Evolutionary conservation across 2,113 vertebrate species (phyloP), one percentile per base, ranked within the genome.

Genomic region (Microcebus tavaratra): DNA sequence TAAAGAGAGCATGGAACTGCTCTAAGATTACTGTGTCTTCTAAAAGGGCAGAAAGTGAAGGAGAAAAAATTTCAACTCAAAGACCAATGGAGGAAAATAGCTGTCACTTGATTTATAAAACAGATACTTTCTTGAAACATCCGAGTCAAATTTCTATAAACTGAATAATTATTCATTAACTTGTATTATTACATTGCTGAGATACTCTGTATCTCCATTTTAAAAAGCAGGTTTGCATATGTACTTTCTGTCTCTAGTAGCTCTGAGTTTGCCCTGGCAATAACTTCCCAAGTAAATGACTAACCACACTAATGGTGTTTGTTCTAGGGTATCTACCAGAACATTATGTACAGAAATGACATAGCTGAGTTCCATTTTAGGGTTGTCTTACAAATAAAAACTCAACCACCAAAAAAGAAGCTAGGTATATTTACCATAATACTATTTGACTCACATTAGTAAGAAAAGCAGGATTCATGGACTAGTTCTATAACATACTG

Each of bases 321-420:
- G 78, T 57, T 96, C 88, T 88, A 57, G 57, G 39, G 3, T 63
- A 91, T 53, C 63, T 84, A 87, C 29, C 31, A 93, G 3, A 78
- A 63, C 23, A 31, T 53, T 76, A 39, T 3, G 20, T 59, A 76
- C 6, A 84, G 23, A 96, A 95, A 79, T 88, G 20, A 85, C 50
- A 39, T 48, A 63, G 53, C 27, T 70, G 29, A 90, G 76, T 50
- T 96, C 76, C 81, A 96, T 45, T 84, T 78, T 59, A 96, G 39
- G 70, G 17, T 27, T 63, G 70, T 61, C 81, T 93, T 91, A 93
- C 87, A 90, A 96, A 96, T 86, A 91, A 95, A 96, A 95, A 70
- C 2, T 21, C 75, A 95, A 72, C 12, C 1, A 23, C 39, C 50
- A 87, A 92, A 45, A 88, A 90, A 81, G 42, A 57, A 91, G 88